Base-by-base conservation (phyloP, 2,888 invertebrate species). In the Cosmia trapezina region DNA sequence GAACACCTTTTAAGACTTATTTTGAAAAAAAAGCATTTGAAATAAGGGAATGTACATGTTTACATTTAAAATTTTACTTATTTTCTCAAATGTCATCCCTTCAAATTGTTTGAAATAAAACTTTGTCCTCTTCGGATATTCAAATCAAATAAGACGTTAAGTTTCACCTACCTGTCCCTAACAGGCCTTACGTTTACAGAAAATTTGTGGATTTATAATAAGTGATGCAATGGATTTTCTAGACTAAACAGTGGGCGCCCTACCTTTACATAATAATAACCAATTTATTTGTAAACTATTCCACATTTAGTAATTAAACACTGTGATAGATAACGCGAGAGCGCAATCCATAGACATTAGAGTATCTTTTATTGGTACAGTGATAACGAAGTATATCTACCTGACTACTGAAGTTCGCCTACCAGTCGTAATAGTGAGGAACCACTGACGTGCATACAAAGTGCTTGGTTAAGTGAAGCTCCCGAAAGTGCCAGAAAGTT, bases 301-400 rank as follows among this genome's bases (percentile, higher is more conserved):
- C 74, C 81, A 85, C 83, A 88, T 90, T 88, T 83, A 87, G 81
- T 88, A 89, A 89, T 89, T 89, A 88, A 85, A 83, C 81, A 85
- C 85, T 67, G 73, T 81, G 84, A 81, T 76, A 88, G 92, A 93
- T 92, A 92, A 89, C 87, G 73, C 47, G 87, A 89, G 91, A 92
- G 89, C 89, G 89, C 88, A 89, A 92, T 92, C 89, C 90, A 89
- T 89, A 90, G 89, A 91, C 91, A 92, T 89, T 90, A 91, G 89
- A 91, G 90, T 95, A 95, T 95, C 94, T 94, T 89, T 83, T 95
- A 95, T 95, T 96, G 93, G 93, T 91, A 93, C 89, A 92, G 84
- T 91, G 95, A 96, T 96, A 96, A 92, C 89, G 72, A 84, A 73
- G 74, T 88, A 89, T 90, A 89, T 89, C 89, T 90, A 89, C 87